Conservation (phyloP, 2,888 invertebrate species). For the Epinotia ramella region DNA sequence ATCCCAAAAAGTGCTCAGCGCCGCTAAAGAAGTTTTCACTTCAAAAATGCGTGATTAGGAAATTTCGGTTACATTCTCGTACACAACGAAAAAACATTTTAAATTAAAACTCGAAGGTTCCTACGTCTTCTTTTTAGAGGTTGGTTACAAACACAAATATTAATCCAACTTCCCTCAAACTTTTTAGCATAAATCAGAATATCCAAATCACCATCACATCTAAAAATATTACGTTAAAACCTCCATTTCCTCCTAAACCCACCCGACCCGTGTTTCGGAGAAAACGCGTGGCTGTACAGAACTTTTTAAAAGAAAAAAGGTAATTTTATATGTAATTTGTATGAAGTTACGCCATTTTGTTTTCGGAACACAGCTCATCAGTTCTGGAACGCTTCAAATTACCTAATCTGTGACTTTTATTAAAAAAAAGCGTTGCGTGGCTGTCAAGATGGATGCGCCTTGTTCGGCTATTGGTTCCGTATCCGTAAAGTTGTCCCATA, state of each 20-base stretch:
- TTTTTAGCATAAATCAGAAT: conserved; percentile 22
- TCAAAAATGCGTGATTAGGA: too few species aligned
- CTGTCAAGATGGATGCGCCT: background rate
- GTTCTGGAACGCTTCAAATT: conserved; percentile 53
- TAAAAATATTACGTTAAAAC: conserved; percentile 4
- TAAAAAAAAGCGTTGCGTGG: conserved; percentile 53
- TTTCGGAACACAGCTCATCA: conserved; percentile 20
- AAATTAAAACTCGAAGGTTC: too few species aligned
- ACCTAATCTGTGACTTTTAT: conserved; percentile 58
- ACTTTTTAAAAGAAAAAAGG: background rate
- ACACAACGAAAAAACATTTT: too few species aligned
- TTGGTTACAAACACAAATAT: background rate
- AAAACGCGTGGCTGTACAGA: conserved; percentile 1
- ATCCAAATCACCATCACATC: background rate
- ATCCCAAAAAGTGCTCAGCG: too few species aligned
- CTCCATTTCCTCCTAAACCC: conserved; percentile 1
- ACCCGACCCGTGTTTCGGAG: background rate
- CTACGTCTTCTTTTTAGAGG: background rate
- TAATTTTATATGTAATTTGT: background rate
- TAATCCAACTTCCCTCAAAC: background rate
- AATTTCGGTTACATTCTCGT: too few species aligned
- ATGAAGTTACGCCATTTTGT: background rate
- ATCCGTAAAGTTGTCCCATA: background rate
- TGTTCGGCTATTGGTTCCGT: conserved; percentile 27
- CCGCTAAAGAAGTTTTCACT: too few species aligned